Evolutionary conservation across 1,140 invertebrate genomes (phyloP).

Genomic region (Zaprionus tsacasi): DNA sequence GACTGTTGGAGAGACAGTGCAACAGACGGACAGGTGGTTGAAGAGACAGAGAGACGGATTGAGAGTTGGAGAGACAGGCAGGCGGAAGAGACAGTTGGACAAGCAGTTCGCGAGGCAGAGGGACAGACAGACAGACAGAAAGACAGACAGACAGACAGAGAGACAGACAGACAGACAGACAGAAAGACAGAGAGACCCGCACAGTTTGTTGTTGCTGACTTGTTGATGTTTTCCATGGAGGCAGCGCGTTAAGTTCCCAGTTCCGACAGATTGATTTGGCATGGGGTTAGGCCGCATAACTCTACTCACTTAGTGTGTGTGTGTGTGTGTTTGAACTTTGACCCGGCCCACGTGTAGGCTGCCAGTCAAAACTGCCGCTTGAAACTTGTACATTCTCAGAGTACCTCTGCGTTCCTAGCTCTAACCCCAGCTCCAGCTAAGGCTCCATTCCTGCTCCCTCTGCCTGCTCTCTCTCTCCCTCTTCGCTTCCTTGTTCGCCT

Average conservation of each 20-base stretch:
- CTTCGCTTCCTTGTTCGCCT: background rate
- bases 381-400: background rate
- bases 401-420: background rate
- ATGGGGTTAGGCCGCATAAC: background rate
- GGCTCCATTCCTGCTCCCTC: background rate
- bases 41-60: background rate
- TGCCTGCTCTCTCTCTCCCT: background rate
- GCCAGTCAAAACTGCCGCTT: background rate
- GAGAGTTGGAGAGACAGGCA: background rate
- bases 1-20: too few species aligned
- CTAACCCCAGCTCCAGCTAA: too few species aligned
- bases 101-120: background rate
- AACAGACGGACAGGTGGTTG: too few species aligned
- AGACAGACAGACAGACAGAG: background rate
- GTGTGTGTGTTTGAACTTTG: background rate
- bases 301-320: background rate
- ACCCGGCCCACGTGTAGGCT: background rate
- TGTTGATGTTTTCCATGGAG: background rate
- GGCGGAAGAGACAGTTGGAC: conserved; percentile 13
- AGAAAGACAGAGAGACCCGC: background rate
- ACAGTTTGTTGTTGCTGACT: too few species aligned
- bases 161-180: conserved; percentile 12
- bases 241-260: background rate
- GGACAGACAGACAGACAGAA: conserved; percentile 8
- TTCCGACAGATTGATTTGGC: conserved; percentile 1